These are phyloP conservation scores for Pardalotus punctatus DNA, from an alignment of 2,113 vertebrate species.

Conservation along the genomic window DNA sequence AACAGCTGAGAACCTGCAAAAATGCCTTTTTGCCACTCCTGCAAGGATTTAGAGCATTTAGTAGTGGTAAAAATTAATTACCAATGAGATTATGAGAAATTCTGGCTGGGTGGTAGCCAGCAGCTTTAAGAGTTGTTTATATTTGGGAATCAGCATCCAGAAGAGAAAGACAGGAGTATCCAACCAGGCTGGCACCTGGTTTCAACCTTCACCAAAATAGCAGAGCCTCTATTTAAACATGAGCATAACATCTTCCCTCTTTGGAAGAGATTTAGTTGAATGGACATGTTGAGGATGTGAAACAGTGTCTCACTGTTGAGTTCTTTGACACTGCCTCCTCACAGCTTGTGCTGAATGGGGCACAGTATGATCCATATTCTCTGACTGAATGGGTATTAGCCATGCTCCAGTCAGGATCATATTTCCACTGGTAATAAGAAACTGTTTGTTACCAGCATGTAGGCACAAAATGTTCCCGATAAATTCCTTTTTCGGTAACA, in stretches of 20 bases:
- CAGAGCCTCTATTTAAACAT: slow-evolving; percentile 1
- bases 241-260: slow-evolving; percentile 5
- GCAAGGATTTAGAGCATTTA: background rate
- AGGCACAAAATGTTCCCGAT: slow-evolving; percentile 27
- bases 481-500: background rate
- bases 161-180: background rate
- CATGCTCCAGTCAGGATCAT: background rate
- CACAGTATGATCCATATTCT: slow-evolving; percentile 18
- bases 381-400: background rate
- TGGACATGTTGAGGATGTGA: slow-evolving; percentile 19
- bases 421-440: slow-evolving; percentile 39
- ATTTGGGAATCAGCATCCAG: background rate
- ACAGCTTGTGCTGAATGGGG: slow-evolving; percentile 17
- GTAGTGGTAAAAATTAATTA: background rate
- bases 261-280: background rate
- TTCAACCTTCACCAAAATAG: slow-evolving; percentile 11
- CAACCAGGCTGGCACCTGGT: background rate
- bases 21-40: background rate
- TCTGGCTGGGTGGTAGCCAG: background rate
- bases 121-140: background rate
- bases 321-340: slow-evolving; percentile 15
- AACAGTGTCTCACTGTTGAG: slow-evolving; percentile 47
- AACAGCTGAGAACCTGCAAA: background rate
- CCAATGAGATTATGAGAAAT: background rate
- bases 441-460: slow-evolving; percentile 1